Evolutionary conservation across 2,113 vertebrate genomes (phyloP).

Genomic region (Chrysemys picta): DNA sequence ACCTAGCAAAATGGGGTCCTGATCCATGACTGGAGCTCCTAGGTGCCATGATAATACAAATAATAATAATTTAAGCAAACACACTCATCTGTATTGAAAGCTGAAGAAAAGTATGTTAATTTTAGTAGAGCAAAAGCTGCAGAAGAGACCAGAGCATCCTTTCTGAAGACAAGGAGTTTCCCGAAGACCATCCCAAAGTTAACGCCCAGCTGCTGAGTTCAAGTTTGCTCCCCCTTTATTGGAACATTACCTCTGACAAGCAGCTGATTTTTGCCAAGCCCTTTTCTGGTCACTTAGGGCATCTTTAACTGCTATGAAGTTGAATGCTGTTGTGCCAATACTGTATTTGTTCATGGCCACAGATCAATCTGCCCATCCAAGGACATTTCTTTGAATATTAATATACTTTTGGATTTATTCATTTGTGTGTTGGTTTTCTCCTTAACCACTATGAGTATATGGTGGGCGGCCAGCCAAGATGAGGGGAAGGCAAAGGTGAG

Average conservation of each 20-base stretch:
- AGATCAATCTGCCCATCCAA: neutral
- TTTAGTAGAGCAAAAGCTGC: neutral
- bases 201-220: neutral
- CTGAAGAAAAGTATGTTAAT: neutral
- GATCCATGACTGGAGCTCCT: neutral
- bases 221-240: neutral
- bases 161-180: neutral
- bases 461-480: neutral
- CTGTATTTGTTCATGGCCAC: neutral
- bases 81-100: neutral
- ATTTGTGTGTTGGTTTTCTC: neutral
- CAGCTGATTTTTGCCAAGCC: neutral
- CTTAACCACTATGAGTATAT: neutral
- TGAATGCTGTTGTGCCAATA: fast-evolving
- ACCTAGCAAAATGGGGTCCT: neutral
- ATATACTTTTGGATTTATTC: fast-evolving
- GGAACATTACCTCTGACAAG: neutral
- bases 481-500: neutral
- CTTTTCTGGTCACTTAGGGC: neutral
- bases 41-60: neutral
- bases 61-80: neutral
- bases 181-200: neutral
- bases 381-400: neutral
- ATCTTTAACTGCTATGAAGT: neutral
- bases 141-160: neutral